Conservation (phyloP, 1,140 invertebrate genomes). For the Macrostomum lignano region DNA sequence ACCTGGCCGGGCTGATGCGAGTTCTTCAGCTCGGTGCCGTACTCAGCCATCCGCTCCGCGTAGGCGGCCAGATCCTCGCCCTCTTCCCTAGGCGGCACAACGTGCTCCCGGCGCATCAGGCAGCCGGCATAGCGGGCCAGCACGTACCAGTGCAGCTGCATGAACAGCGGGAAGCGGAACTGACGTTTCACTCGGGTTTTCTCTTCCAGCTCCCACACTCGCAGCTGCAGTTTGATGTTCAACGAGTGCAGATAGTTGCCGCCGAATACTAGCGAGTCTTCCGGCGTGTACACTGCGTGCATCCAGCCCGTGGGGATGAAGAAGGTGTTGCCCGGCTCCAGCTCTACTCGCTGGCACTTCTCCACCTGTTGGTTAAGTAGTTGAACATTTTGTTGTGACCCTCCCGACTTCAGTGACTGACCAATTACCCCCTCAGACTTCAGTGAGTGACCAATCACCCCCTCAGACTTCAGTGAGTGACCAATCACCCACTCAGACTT, state of each 20-base stretch:
- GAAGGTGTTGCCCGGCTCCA: slow-evolving; percentile 54
- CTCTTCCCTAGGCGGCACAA: slow-evolving; percentile 21
- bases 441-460: too few relatives aligned
- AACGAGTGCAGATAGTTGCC: slow-evolving; percentile 71
- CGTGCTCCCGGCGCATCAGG: slow-evolving; percentile 48
- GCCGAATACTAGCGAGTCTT: slow-evolving; percentile 64
- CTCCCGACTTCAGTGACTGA: too few relatives aligned
- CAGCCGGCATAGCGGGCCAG: slow-evolving; percentile 65
- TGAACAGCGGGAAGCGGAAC: slow-evolving; percentile 85
- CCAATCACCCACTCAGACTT: too few relatives aligned
- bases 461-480: too few relatives aligned
- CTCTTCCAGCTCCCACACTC: slow-evolving; percentile 67
- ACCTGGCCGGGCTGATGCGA: slow-evolving; percentile 32
- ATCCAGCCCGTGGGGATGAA: slow-evolving; percentile 85
- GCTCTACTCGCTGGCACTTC: slow-evolving; percentile 50
- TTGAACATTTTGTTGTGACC: too few relatives aligned
- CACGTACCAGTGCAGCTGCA: slow-evolving; percentile 90
- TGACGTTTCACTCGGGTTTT: slow-evolving; percentile 56
- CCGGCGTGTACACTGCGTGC: slow-evolving; percentile 56
- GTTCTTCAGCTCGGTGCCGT: slow-evolving; percentile 8
- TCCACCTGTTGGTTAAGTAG: slow-evolving; percentile 82
- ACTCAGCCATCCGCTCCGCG: slow-evolving; percentile 9
- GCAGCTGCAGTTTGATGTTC: slow-evolving; percentile 50
- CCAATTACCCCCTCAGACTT: too few relatives aligned
- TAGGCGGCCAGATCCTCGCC: slow-evolving; percentile 9